Percentiles rank a stretch among this genome's conserved stretches.
phyloP scores from a whole-genome alignment of 1,140 invertebrate genomes.

The Drosophila novamexicana region DNA sequence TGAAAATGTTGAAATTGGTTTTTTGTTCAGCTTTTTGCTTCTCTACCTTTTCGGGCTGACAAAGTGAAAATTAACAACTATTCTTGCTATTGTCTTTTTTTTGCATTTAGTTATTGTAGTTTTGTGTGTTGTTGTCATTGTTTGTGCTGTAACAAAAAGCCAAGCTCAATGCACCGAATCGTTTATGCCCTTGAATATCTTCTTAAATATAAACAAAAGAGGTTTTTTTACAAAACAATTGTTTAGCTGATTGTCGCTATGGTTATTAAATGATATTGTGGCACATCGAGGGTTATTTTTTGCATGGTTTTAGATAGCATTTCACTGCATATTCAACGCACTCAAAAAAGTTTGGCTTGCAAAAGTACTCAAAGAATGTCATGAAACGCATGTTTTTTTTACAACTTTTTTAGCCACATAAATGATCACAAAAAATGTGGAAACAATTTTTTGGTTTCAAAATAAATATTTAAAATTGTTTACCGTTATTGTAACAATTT shows the following conservation, averaged over 20 bases:
- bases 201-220: conserved; percentile 17
- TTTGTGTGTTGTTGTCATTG: conserved; percentile 35
- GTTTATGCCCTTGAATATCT: conserved; percentile 41
- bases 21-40: conserved; percentile 44
- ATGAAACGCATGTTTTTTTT: too few species aligned
- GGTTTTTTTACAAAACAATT: neutral
- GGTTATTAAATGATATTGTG: conserved; percentile 9
- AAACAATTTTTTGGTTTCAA: too few species aligned
- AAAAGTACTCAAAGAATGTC: too few species aligned
- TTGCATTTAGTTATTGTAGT: conserved; percentile 2
- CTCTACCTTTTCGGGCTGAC: conserved; percentile 40
- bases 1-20: conserved; percentile 54
- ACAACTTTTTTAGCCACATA: too few species aligned
- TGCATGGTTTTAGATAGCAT: neutral
- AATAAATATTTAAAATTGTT: too few species aligned
- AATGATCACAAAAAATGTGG: too few species aligned
- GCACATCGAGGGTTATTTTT: conserved; percentile 6
- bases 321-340: too few species aligned
- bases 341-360: too few species aligned
- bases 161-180: conserved; percentile 23
- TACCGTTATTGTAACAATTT: too few species aligned
- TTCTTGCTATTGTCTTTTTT: conserved; percentile 43
- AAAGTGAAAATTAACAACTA: conserved; percentile 77
- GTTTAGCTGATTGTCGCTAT: conserved; percentile 45
- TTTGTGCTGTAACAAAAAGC: conserved; percentile 22